phyloP scores from a whole-genome alignment of 2,113 vertebrate species.

The Nanorana parkeri region DNA sequence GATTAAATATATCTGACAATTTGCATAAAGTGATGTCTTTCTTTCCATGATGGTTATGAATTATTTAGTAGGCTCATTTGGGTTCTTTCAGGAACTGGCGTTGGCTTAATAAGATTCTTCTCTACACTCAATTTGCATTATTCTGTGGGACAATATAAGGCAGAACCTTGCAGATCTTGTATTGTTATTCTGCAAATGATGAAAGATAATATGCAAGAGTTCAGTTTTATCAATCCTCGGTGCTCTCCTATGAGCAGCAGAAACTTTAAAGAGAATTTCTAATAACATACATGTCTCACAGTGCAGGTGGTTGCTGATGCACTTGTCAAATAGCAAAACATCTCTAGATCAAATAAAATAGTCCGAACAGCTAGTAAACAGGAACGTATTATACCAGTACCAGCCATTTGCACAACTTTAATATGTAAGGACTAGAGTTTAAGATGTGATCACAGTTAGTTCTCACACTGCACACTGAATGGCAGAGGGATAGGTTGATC shows the following conservation, averaged over 20 bases:
- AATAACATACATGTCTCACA: constrained; percentile 9
- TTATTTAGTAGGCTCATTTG: background rate
- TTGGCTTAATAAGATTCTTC: background rate
- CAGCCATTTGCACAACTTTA: constrained; percentile 1
- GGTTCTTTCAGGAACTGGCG: background rate
- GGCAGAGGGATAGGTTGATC: background rate
- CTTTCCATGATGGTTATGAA: background rate
- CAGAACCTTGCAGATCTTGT: background rate
- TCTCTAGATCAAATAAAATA: constrained; percentile 8
- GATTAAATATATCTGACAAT: background rate
- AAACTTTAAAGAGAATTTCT: constrained; percentile 33
- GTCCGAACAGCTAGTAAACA: constrained; percentile 11
- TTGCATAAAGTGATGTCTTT: background rate
- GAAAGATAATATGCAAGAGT: background rate
- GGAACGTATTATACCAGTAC: background rate
- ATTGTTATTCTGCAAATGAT: background rate
- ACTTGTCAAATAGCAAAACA: constrained; percentile 33
- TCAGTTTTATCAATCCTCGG: constrained; percentile 1
- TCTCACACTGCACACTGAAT: background rate
- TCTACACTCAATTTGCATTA: background rate
- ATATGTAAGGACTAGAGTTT: background rate
- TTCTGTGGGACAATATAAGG: background rate
- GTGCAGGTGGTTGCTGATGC: constrained; percentile 21
- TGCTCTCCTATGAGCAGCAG: background rate
- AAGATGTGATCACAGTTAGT: background rate